Percentiles rank a stretch among this genome's conserved stretches.
Conservation (phyloP, 1,140 invertebrate species). For the Nasonia longicornis region DNA sequence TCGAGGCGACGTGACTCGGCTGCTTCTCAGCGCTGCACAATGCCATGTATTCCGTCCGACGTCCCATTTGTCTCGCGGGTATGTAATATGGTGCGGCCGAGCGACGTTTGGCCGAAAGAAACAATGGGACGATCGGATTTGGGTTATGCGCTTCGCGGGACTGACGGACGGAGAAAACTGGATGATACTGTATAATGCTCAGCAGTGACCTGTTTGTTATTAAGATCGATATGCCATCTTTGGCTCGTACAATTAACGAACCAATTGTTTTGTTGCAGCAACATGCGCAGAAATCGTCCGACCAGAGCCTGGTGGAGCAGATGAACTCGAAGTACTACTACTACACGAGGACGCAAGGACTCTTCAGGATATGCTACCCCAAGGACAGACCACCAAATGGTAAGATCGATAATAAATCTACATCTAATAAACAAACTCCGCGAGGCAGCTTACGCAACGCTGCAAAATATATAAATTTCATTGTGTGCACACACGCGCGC, state of each 20-base stretch:
- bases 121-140: neutral
- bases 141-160: neutral
- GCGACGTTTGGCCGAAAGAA: neutral
- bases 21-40: neutral
- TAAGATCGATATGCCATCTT: too few relatives aligned
- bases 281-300: slow-evolving; percentile 78
- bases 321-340: slow-evolving; percentile 87
- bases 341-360: slow-evolving; percentile 87
- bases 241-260: too few relatives aligned
- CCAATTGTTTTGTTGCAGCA: slow-evolving; percentile 73
- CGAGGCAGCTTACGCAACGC: too few relatives aligned
- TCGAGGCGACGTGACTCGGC: too few relatives aligned
- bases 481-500: too few relatives aligned
- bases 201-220: neutral
- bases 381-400: slow-evolving; percentile 87
- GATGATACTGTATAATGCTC: neutral
- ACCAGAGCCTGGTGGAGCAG: slow-evolving; percentile 80
- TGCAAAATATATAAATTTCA: too few relatives aligned
- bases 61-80: too few relatives aligned
- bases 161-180: neutral
- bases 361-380: slow-evolving; percentile 92
- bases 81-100: too few relatives aligned
- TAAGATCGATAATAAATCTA: slow-evolving; percentile 64
- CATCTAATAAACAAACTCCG: too few relatives aligned
- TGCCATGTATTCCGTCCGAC: neutral